Conservation (phyloP, 2,888 invertebrate genomes). For the Melieria picta region DNA sequence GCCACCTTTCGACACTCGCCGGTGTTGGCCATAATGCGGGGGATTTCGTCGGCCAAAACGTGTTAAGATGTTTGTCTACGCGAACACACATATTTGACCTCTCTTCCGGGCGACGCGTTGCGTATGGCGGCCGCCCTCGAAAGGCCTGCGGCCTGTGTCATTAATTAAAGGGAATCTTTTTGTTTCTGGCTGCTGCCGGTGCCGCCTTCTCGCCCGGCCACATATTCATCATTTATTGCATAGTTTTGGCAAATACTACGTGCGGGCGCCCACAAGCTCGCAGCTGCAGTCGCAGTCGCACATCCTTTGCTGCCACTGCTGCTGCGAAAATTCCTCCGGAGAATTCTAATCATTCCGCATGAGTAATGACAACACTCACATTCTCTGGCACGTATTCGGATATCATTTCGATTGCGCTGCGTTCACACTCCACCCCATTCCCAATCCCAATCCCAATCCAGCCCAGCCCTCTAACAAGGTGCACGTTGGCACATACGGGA, state of each 20-base stretch:
- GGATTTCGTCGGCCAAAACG: constrained; percentile 17
- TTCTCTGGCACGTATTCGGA: constrained; percentile 32
- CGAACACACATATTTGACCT: constrained; percentile 43
- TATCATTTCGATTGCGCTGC: constrained; percentile 33
- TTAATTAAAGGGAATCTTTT: constrained; percentile 38
- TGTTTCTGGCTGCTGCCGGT: not conserved
- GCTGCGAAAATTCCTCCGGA: constrained; percentile 49
- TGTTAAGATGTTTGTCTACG: constrained; percentile 48
- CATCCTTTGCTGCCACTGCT: constrained; percentile 18
- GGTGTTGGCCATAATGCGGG: not conserved
- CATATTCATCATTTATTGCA: constrained; percentile 32
- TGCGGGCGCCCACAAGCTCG: not conserved
- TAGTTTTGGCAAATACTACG: constrained; percentile 10
- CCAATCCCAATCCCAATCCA: not conserved
- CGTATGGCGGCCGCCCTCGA: not conserved
- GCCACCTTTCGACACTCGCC: not conserved
- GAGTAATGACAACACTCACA: constrained; percentile 53
- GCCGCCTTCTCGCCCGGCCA: not conserved
- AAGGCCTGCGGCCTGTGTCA: constrained; percentile 12
- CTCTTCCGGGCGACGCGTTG: constrained; percentile 31
- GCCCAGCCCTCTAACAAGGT: not conserved
- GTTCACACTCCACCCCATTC: too few relatives aligned
- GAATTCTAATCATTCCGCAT: constrained; percentile 56
- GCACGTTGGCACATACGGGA: too few relatives aligned
- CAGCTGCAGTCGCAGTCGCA: constrained; percentile 14